phyloP scores from a whole-genome alignment of 1,140 invertebrate species.

The Pararge aegeria region DNA sequence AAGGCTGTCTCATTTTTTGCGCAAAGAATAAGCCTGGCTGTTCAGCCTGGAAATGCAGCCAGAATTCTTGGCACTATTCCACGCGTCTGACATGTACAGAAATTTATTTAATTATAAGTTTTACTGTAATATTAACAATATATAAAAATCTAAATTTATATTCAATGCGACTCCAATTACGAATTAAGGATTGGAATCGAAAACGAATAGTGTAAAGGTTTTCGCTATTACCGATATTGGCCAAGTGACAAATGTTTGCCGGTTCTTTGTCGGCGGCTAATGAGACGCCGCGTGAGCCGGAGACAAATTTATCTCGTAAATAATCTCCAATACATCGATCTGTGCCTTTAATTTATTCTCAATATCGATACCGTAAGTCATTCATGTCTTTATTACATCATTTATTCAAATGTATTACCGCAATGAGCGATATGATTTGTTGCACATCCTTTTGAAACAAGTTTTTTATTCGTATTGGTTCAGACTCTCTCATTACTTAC shows the following conservation, averaged over 20 bases:
- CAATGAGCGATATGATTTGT: conserved; percentile 25
- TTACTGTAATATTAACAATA: too few relatives aligned
- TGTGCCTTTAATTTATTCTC: conserved; percentile 65
- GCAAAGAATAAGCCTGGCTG: too few relatives aligned
- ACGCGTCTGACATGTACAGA: too few relatives aligned
- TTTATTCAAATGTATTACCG: conserved; percentile 37
- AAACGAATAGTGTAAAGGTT: conserved; percentile 30
- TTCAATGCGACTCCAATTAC: background rate
- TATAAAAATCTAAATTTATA: too few relatives aligned
- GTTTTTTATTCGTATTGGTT: background rate
- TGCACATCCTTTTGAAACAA: background rate
- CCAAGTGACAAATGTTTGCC: conserved; percentile 56
- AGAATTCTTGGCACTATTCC: too few relatives aligned
- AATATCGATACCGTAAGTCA: conserved; percentile 66
- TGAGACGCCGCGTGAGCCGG: conserved; percentile 52
- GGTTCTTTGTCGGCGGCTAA: conserved; percentile 69
- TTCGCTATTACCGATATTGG: conserved; percentile 50
- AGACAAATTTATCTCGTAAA: conserved; percentile 74
- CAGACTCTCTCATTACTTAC: background rate
- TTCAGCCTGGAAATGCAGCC: too few relatives aligned
- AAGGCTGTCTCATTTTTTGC: too few relatives aligned
- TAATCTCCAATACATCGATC: conserved; percentile 63
- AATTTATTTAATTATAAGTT: too few relatives aligned
- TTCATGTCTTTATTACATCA: conserved; percentile 59
- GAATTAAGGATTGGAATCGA: conserved; percentile 2